Conservation (phyloP, 2,113 vertebrate genomes). For the Cavia porcellus region DNA sequence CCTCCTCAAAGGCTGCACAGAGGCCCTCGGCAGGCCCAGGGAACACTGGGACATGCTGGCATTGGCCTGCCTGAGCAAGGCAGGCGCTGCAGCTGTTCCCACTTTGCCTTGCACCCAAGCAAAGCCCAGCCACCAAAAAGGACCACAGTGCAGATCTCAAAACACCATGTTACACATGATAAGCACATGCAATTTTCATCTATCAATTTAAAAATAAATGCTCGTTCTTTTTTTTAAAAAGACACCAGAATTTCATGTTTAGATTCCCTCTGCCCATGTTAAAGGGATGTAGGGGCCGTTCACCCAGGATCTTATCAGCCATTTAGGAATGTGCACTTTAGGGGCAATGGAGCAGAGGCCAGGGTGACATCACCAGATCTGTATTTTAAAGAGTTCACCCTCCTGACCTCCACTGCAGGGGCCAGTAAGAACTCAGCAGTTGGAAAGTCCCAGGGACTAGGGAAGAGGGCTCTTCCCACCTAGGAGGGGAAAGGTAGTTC, state of each 20-base stretch:
- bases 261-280: background rate
- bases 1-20: background rate
- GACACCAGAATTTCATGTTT: background rate
- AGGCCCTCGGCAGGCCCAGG: background rate
- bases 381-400: conserved; percentile 65
- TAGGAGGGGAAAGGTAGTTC: too few relatives aligned
- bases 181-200: background rate
- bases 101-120: background rate
- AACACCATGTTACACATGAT: background rate
- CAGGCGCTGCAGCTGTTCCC: background rate
- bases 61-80: background rate
- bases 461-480: background rate
- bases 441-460: background rate
- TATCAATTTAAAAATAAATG: background rate
- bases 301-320: conserved; percentile 53
- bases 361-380: conserved; percentile 57
- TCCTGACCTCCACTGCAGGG: conserved; percentile 45
- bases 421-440: background rate
- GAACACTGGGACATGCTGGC: background rate
- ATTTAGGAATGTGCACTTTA: conserved; percentile 56
- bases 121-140: background rate
- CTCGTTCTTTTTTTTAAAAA: background rate
- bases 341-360: background rate
- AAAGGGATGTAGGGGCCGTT: background rate
- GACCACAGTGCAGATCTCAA: background rate